phyloP scores from a whole-genome alignment of 2,888 invertebrate species.

The Calephelis perditalis region DNA sequence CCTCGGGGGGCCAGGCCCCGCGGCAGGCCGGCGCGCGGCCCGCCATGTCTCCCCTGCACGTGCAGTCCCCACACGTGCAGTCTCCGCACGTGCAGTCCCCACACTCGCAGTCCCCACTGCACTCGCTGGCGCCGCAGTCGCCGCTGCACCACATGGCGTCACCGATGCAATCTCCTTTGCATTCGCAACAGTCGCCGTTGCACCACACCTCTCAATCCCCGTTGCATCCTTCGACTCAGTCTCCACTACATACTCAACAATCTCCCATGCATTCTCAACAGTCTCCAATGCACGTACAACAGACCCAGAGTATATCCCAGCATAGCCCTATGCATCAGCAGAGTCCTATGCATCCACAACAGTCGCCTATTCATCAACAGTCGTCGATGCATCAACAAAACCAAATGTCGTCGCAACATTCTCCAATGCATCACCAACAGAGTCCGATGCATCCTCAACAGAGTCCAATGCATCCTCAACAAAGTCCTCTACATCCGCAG shows the following conservation, averaged over 20 bases:
- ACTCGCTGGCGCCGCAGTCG: constrained; percentile 39
- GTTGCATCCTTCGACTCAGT: constrained; percentile 56
- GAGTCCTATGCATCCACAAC: constrained; percentile 45
- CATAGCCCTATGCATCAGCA: constrained; percentile 51
- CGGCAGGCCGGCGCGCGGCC: constrained; percentile 51
- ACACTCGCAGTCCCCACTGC: constrained; percentile 44
- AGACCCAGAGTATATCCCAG: constrained; percentile 45
- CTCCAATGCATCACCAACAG: constrained; percentile 52
- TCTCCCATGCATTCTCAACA: constrained; percentile 61
- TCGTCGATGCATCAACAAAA: constrained; percentile 41
- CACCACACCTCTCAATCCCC: constrained; percentile 61
- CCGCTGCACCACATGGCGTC: constrained; percentile 45
- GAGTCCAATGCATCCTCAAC: constrained; percentile 52
- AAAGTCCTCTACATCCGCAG: constrained; percentile 50
- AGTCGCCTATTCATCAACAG: constrained; percentile 48
- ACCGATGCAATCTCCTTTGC: constrained; percentile 62
- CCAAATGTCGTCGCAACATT: constrained; percentile 52
- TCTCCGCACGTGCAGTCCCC: constrained; percentile 37
- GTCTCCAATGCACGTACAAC: constrained; percentile 58
- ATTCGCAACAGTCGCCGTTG: constrained; percentile 60
- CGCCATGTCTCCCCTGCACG: constrained; percentile 62
- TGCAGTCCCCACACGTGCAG: constrained; percentile 39
- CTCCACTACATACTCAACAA: constrained; percentile 60
- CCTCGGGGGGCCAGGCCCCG: constrained; percentile 41
- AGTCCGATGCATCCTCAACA: constrained; percentile 57